A percentile compares a stretch with the other conserved stretches of the same genome.
phyloP scores from a whole-genome alignment of 2,797 vertebrate genomes.

The Pseudochromis fuscus region DNA sequence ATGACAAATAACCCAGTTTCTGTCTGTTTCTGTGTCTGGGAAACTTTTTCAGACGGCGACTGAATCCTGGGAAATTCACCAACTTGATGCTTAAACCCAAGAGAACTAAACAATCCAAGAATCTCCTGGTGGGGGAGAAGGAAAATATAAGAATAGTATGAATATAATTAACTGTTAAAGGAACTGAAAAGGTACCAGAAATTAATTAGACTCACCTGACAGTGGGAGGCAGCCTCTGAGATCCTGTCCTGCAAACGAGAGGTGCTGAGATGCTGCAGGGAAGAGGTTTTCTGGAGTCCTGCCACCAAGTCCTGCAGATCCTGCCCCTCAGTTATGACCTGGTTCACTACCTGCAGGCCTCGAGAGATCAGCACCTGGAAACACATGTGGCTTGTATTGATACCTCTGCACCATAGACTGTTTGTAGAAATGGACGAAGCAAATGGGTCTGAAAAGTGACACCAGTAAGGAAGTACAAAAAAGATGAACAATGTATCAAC shows the following conservation, averaged over 20 bases:
- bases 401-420: too few species aligned
- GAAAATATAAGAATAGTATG: not conserved
- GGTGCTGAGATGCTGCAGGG: slow-evolving; percentile 49
- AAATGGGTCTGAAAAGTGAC: too few species aligned
- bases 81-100: slow-evolving; percentile 35
- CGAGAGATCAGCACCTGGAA: slow-evolving; percentile 47
- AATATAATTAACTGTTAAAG: not conserved
- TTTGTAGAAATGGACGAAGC: too few species aligned
- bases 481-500: too few species aligned
- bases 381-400: not conserved
- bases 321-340: slow-evolving; percentile 31
- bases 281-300: slow-evolving; percentile 30
- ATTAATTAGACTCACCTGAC: slow-evolving; percentile 38
- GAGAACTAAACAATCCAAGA: slow-evolving; percentile 40
- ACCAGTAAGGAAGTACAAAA: too few species aligned
- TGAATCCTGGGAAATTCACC: slow-evolving; percentile 15
- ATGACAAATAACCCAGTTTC: slow-evolving; percentile 49
- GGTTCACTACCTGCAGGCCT: slow-evolving; percentile 56
- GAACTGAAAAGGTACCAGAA: not conserved
- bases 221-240: slow-evolving; percentile 36
- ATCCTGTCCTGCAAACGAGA: slow-evolving; percentile 25
- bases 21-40: slow-evolving; percentile 28
- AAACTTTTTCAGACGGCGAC: not conserved
- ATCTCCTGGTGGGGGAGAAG: slow-evolving; percentile 61
- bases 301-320: slow-evolving; percentile 42